A percentile compares a stretch with the other conserved stretches of the same genome.
phyloP scores from a whole-genome alignment of 2,797 vertebrate genomes.

The Sandelia bainsii region DNA sequence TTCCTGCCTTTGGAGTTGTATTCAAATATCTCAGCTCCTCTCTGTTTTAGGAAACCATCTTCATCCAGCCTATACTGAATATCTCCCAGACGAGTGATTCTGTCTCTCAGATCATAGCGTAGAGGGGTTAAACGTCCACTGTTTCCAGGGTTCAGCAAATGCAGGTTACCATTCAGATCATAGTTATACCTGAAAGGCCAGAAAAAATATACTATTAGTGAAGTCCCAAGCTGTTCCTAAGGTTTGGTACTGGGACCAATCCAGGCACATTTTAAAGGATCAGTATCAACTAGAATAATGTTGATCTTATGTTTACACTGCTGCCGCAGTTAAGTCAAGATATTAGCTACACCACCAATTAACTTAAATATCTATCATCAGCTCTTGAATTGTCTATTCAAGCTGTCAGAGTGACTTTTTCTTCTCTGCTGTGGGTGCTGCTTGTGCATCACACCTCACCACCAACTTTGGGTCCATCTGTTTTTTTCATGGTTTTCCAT shows the following conservation, averaged over 20 bases:
- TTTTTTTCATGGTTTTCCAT: too few relatives aligned
- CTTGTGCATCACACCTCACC: too few relatives aligned
- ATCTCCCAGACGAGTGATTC: slow-evolving; percentile 95
- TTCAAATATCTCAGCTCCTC: slow-evolving; percentile 97
- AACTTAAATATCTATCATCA: too few relatives aligned
- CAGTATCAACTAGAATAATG: not conserved
- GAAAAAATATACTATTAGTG: not conserved
- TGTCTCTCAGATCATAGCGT: slow-evolving; percentile 95
- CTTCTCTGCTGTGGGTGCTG: too few relatives aligned
- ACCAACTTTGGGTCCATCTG: too few relatives aligned
- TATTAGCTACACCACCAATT: too few relatives aligned
- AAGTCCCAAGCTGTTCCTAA: not conserved
- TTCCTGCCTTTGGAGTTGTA: slow-evolving; percentile 93
- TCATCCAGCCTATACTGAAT: slow-evolving; percentile 96
- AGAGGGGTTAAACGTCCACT: slow-evolving; percentile 93
- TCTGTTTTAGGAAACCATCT: slow-evolving; percentile 95
- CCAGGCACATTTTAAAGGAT: not conserved
- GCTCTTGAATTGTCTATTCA: too few relatives aligned
- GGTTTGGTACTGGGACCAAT: not conserved
- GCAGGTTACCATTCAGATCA: slow-evolving; percentile 97
- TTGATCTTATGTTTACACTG: too few relatives aligned
- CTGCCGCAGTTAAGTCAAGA: too few relatives aligned
- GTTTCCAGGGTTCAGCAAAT: slow-evolving; percentile 95
- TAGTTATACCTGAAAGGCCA: slow-evolving; percentile 86
- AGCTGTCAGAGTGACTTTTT: too few relatives aligned